Evolutionary conservation across 2,888 invertebrate species (phyloP).

Genomic region (Aphrophora alni): DNA sequence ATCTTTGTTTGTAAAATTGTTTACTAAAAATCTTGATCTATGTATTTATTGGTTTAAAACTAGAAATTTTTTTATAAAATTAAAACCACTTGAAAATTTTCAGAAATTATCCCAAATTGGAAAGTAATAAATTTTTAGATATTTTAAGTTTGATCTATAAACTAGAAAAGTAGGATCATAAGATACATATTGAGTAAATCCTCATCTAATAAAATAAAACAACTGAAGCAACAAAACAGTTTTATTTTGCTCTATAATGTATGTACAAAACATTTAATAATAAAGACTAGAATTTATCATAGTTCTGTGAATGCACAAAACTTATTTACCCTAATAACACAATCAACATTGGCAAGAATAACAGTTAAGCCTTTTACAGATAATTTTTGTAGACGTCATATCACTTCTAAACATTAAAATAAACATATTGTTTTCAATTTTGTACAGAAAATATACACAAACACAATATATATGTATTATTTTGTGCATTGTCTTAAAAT

Average conservation of each 20-base stretch:
- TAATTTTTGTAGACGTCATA: background rate
- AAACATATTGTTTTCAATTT: background rate
- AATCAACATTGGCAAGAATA: background rate
- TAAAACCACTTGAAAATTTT: no score
- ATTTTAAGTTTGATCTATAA: no score
- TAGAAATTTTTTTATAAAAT: no score
- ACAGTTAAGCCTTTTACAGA: background rate
- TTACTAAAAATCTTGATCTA: no score
- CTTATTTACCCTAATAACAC: background rate
- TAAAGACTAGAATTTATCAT: background rate
- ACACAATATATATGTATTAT: background rate
- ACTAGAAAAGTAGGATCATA: no score
- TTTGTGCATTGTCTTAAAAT: background rate
- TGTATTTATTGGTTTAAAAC: no score
- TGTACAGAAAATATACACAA: background rate
- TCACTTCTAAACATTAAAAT: background rate
- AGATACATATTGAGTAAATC: no score
- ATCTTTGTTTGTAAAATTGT: no score
- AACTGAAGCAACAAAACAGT: background rate
- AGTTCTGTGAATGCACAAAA: background rate
- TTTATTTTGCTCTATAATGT: constrained; percentile 9
- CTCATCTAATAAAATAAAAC: no score
- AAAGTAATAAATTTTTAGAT: no score
- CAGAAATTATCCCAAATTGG: no score
- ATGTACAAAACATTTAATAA: constrained; percentile 3